Percentiles rank a stretch among this genome's conserved stretches.
Conservation (phyloP, 2,888 invertebrate species). For the Acanthoscelides obtectus region DNA sequence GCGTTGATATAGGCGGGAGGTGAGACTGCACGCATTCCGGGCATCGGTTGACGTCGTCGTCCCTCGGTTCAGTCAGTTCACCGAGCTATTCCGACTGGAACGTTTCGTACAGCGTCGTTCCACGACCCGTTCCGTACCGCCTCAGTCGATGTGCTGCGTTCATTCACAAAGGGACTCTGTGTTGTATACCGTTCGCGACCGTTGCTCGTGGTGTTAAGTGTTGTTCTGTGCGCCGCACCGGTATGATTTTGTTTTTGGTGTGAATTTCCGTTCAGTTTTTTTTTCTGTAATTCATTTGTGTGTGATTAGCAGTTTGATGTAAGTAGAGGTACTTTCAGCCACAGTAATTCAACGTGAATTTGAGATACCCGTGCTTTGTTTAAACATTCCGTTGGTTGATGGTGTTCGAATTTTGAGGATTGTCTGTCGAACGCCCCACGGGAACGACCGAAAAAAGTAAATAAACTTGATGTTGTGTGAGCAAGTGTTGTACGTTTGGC, state of each 20-base stretch:
- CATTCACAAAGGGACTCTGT: constrained; percentile 7
- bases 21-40: constrained; percentile 18
- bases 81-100: constrained; percentile 4
- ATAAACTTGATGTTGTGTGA: constrained; percentile 14
- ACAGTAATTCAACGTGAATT: constrained; percentile 10
- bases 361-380: constrained; percentile 14
- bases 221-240: constrained; percentile 7
- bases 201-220: background rate
- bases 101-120: constrained; percentile 4
- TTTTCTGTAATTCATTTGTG: constrained; percentile 12
- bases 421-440: constrained; percentile 14
- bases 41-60: constrained; percentile 1
- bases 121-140: constrained; percentile 3
- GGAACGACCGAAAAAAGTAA: constrained; percentile 22
- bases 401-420: constrained; percentile 18
- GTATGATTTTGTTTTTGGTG: constrained; percentile 13
- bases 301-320: constrained; percentile 7
- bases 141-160: constrained; percentile 2
- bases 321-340: constrained; percentile 19
- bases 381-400: constrained; percentile 18
- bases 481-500: constrained; percentile 11
- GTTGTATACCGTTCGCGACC: background rate
- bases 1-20: constrained; percentile 29
- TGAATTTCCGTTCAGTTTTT: constrained; percentile 11
- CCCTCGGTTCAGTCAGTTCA: constrained; percentile 6